A percentile compares a stretch with the other conserved stretches of the same genome.
Evolutionary conservation across 2,797 vertebrate genomes (phyloP).

Genomic region (Urocyon cinereoargenteus): DNA sequence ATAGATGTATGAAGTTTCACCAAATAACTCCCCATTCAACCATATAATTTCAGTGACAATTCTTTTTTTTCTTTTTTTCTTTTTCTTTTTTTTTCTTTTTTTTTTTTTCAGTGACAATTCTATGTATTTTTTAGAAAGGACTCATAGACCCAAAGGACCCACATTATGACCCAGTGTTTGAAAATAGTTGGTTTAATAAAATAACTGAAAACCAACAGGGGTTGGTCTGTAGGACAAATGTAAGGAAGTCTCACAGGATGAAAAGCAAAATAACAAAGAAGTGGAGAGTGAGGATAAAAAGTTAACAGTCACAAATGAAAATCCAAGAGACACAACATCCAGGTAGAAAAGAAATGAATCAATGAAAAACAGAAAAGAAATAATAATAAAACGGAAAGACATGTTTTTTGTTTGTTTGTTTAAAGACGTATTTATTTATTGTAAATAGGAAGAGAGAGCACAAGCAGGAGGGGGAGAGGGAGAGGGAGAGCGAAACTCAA

Average conservation of each 20-base stretch:
- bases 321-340: neutral
- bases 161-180: neutral
- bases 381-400: neutral
- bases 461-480: neutral
- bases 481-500: neutral
- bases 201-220: neutral
- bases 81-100: no score
- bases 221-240: neutral
- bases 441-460: neutral
- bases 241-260: neutral
- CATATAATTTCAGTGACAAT: neutral
- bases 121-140: neutral
- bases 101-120: neutral
- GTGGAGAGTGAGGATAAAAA: neutral
- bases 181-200: neutral
- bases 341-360: neutral
- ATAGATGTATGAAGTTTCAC: neutral
- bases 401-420: neutral
- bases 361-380: neutral
- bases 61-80: no score
- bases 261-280: conserved; percentile 24
- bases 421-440: neutral
- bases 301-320: neutral
- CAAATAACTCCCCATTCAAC: neutral
- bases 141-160: neutral